Evolutionary conservation across 2,888 invertebrate genomes (phyloP).

Genomic region (Scaptomyza caliginosa): DNA sequence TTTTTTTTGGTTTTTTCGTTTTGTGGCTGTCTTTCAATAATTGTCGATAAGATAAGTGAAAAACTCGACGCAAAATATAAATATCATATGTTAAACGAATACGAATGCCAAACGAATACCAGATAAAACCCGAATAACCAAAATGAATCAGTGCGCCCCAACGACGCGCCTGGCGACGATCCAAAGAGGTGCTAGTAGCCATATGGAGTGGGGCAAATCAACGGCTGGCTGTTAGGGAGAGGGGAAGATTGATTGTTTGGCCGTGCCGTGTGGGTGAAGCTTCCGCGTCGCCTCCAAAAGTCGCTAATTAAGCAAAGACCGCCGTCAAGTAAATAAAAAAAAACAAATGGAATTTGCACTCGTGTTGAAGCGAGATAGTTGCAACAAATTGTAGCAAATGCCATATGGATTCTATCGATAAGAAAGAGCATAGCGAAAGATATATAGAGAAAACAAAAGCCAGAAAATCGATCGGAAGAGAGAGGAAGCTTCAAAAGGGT

Average conservation of each 20-base stretch:
- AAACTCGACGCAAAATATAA: conserved; percentile 11
- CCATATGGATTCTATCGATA: neutral
- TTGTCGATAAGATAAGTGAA: conserved; percentile 66
- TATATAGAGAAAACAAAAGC: neutral
- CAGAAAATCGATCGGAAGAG: neutral
- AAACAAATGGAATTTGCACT: conserved; percentile 64
- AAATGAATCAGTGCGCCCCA: conserved; percentile 49
- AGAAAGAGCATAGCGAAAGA: neutral
- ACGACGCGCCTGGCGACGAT: conserved; percentile 41
- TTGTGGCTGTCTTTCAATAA: conserved; percentile 48
- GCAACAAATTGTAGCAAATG: neutral
- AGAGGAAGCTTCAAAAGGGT: neutral
- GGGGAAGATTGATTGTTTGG: too few relatives aligned
- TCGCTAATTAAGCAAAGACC: conserved; percentile 68
- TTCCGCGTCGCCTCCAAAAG: conserved; percentile 52
- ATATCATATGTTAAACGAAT: neutral
- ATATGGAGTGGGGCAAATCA: neutral
- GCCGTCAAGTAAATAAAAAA: conserved; percentile 67
- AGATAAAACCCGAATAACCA: conserved; percentile 9
- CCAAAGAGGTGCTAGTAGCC: conserved; percentile 33
- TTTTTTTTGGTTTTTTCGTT: conserved; percentile 3
- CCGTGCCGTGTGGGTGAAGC: conserved; percentile 55
- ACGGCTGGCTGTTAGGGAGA: conserved; percentile 20
- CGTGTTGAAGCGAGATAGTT: conserved; percentile 15
- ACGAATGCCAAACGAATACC: conserved; percentile 10